Conservation (phyloP, 2,797 vertebrate species). For the Rhabdophis nuchalis region DNA sequence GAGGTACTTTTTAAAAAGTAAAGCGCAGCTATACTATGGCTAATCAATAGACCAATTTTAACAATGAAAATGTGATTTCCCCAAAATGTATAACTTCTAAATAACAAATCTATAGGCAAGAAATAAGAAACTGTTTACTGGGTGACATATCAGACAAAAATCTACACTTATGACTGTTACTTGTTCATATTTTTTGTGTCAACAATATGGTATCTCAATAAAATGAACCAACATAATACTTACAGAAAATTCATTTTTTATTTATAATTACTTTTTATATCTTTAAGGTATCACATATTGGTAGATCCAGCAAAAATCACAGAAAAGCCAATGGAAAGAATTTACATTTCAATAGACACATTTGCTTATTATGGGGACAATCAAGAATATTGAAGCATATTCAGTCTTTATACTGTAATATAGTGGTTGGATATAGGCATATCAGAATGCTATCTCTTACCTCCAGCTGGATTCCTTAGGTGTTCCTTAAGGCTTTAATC, state of each 20-base stretch:
- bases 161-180: neutral
- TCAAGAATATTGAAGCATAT: conserved; percentile 11
- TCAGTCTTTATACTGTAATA: neutral
- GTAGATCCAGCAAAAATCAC: neutral
- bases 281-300: neutral
- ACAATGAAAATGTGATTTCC: neutral
- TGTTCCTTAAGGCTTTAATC: conserved; percentile 32
- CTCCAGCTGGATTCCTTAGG: neutral
- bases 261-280: neutral
- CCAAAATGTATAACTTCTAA: neutral
- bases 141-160: neutral
- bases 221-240: conserved; percentile 16
- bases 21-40: neutral
- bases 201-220: neutral
- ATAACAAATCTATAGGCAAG: neutral
- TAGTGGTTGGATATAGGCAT: neutral
- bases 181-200: neutral
- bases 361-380: conserved; percentile 22
- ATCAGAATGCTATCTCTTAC: conserved; percentile 16
- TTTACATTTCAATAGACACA: conserved; percentile 7
- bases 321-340: neutral
- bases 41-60: neutral
- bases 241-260: conserved; percentile 7
- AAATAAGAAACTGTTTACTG: neutral
- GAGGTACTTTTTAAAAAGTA: neutral